Conservation (phyloP, 2,888 invertebrate species). For the Micropterix aruncella region DNA sequence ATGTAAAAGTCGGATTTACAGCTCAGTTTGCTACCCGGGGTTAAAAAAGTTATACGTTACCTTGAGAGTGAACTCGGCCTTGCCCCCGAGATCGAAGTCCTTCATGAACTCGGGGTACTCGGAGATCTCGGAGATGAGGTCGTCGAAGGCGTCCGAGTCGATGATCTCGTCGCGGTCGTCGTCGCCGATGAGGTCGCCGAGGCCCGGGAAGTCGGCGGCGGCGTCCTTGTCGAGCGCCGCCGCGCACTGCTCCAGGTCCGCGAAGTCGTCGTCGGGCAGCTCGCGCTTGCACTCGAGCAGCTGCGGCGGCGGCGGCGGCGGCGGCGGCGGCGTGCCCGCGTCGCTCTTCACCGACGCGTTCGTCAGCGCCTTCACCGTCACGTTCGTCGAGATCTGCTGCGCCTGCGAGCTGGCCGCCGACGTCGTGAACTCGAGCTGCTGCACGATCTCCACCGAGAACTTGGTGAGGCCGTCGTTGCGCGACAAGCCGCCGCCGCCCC, state of each 20-base stretch:
- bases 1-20: too few relatives aligned
- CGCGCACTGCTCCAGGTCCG: slow-evolving; percentile 74
- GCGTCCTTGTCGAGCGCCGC: slow-evolving; percentile 77
- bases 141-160: slow-evolving; percentile 65
- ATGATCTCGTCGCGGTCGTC: slow-evolving; percentile 69
- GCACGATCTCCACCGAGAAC: slow-evolving; percentile 87
- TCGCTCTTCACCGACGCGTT: slow-evolving; percentile 52
- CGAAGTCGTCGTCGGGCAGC: slow-evolving; percentile 68
- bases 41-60: too few relatives aligned
- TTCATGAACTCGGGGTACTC: slow-evolving; percentile 74
- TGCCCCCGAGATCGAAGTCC: slow-evolving; percentile 53
- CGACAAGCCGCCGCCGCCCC: slow-evolving; percentile 22
- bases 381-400: slow-evolving; percentile 84
- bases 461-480: slow-evolving; percentile 46
- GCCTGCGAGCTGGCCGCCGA: slow-evolving; percentile 77
- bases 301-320: slow-evolving; percentile 25
- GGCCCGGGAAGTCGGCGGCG: slow-evolving; percentile 60
- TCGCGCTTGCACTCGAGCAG: slow-evolving; percentile 67
- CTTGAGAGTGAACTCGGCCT: slow-evolving; percentile 16
- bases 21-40: too few relatives aligned
- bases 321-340: slow-evolving; percentile 25
- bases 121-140: slow-evolving; percentile 76
- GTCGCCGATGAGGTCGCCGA: slow-evolving; percentile 71
- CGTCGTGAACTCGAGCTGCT: slow-evolving; percentile 80
- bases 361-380: slow-evolving; percentile 72